These are phyloP conservation scores for Lepeophtheirus nordmannii DNA, from an alignment of 2,888 invertebrate species.

Conservation along the genomic window DNA sequence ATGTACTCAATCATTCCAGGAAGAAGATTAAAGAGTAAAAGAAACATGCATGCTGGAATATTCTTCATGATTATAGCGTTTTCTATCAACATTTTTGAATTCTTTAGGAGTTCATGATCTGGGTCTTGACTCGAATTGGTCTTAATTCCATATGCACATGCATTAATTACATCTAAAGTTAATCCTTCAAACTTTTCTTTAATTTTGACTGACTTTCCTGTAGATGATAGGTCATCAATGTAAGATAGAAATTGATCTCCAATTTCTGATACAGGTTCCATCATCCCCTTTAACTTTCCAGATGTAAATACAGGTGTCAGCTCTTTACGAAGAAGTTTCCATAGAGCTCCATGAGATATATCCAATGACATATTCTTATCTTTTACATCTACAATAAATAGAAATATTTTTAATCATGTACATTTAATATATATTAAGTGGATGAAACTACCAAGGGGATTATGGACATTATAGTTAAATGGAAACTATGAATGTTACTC, in stretches of 20 bases:
- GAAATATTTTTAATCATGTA: not conserved
- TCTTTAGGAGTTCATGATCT: not conserved
- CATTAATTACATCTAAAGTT: not conserved
- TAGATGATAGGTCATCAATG: not conserved
- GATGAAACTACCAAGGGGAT: no score
- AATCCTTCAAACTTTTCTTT: not conserved
- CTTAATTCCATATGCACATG: not conserved
- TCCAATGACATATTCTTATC: not conserved
- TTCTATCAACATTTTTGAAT: not conserved
- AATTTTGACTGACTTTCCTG: not conserved
- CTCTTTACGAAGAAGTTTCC: constrained; percentile 3
- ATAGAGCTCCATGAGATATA: not conserved
- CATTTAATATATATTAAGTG: no score
- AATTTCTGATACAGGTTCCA: not conserved
- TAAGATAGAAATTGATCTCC: not conserved
- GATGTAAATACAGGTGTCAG: not conserved
- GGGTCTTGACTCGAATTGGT: not conserved
- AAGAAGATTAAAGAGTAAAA: not conserved
- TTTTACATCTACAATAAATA: not conserved
- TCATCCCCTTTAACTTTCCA: not conserved
- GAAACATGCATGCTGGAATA: not conserved
- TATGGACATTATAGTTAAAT: no score
- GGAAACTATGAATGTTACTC: no score
- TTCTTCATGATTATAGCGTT: not conserved
- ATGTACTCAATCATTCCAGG: not conserved